Conservation (phyloP, 2,888 invertebrate genomes). For the Brachyptera putata region DNA sequence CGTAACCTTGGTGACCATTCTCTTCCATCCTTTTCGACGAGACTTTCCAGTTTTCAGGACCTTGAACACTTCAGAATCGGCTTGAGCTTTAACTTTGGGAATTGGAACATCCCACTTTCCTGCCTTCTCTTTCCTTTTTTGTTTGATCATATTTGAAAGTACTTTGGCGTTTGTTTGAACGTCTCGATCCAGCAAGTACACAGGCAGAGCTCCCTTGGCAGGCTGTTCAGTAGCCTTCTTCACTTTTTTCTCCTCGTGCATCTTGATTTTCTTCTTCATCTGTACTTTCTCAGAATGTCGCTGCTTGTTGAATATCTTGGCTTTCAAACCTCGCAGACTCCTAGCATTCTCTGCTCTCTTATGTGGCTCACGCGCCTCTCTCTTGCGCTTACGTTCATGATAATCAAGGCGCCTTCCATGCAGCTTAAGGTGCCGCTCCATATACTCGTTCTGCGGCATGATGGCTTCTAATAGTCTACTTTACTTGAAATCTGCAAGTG, state of each 20-base stretch:
- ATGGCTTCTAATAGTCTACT: slow-evolving; percentile 35
- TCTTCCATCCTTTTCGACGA: slow-evolving; percentile 95
- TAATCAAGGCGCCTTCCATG: slow-evolving; percentile 95
- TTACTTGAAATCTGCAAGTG: neutral
- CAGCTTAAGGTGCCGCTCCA: slow-evolving; percentile 94
- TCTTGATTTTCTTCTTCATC: slow-evolving; percentile 97
- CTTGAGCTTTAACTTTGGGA: slow-evolving; percentile 95
- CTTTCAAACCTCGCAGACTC: slow-evolving; percentile 91
- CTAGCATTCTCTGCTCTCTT: slow-evolving; percentile 86
- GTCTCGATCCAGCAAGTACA: slow-evolving; percentile 96
- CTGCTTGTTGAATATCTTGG: slow-evolving; percentile 95
- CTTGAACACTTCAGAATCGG: slow-evolving; percentile 95
- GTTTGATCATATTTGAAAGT: slow-evolving; percentile 98
- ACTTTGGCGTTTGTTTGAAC: slow-evolving; percentile 91
- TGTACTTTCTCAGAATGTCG: slow-evolving; percentile 97
- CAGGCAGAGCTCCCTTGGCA: slow-evolving; percentile 89
- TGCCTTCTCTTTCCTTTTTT: slow-evolving; percentile 98
- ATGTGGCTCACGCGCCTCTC: slow-evolving; percentile 91
- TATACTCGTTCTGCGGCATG: slow-evolving; percentile 99
- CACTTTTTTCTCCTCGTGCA: slow-evolving; percentile 92
- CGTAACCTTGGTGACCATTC: slow-evolving; percentile 98
- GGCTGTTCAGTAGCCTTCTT: slow-evolving; percentile 78
- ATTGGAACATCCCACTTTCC: slow-evolving; percentile 99
- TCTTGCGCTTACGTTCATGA: slow-evolving; percentile 94
- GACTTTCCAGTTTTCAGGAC: slow-evolving; percentile 88